Evolutionary conservation across 2,888 invertebrate genomes (phyloP).

Genomic region (Priocnemis perturbator): DNA sequence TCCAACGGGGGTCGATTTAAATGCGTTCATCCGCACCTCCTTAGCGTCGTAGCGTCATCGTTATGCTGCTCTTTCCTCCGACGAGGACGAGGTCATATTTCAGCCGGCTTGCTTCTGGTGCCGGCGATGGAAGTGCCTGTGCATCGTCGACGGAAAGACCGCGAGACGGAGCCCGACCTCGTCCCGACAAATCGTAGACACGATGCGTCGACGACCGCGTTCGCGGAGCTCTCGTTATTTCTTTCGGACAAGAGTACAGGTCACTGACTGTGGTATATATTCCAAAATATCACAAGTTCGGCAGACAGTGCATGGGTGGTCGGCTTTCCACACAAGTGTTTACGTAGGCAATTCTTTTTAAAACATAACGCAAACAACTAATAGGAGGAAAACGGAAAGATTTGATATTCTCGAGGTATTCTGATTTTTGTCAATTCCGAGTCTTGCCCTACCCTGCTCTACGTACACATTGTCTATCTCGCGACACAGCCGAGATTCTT

Average conservation of each 20-base stretch:
- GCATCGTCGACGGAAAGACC: conserved; percentile 4
- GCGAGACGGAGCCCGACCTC: too few species aligned
- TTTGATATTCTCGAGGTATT: too few species aligned
- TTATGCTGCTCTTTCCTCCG: not conserved
- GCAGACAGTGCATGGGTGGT: too few species aligned
- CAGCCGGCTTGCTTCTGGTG: conserved; percentile 1
- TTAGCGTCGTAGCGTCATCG: not conserved
- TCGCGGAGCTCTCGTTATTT: conserved; percentile 42
- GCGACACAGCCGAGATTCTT: not conserved
- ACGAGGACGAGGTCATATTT: not conserved
- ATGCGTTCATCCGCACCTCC: conserved; percentile 18
- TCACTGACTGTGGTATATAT: too few species aligned
- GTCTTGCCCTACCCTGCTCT: too few species aligned
- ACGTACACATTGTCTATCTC: too few species aligned
- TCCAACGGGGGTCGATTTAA: conserved; percentile 35
- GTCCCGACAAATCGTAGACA: conserved; percentile 19
- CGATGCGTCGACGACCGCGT: conserved; percentile 25
- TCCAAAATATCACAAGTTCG: too few species aligned
- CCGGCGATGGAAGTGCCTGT: not conserved
- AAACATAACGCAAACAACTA: too few species aligned
- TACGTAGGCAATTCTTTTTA: too few species aligned
- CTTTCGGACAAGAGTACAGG: conserved; percentile 18
- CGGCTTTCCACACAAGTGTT: too few species aligned
- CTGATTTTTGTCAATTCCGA: too few species aligned
- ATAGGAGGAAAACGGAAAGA: too few species aligned